phyloP scores from a whole-genome alignment of 2,888 invertebrate species.

The Papilio demoleus region DNA sequence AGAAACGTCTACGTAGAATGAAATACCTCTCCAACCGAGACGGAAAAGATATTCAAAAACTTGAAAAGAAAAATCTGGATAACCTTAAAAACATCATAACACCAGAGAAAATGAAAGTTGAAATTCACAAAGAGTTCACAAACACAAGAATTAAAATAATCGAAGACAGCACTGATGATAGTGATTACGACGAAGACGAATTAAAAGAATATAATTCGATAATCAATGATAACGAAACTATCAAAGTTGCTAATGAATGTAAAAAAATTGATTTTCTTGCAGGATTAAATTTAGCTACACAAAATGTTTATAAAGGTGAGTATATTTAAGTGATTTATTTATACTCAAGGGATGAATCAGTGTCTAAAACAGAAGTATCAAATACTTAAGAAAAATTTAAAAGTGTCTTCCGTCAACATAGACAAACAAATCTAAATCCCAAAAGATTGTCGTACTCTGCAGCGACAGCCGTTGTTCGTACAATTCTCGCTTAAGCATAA shows the following conservation, averaged over 20 bases:
- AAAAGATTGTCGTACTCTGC: no score
- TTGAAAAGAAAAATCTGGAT: slow-evolving; percentile 57
- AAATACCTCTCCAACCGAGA: slow-evolving; percentile 67
- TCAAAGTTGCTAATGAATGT: slow-evolving; percentile 55
- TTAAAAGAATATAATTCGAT: slow-evolving; percentile 78
- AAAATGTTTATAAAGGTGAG: slow-evolving; percentile 84
- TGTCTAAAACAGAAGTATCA: no score
- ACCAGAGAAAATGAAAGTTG: slow-evolving; percentile 68
- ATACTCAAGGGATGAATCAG: no score
- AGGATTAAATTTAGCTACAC: slow-evolving; percentile 85
- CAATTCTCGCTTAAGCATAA: no score
- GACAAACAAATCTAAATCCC: no score
- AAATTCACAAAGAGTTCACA: slow-evolving; percentile 71
- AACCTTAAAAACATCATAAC: slow-evolving; percentile 64
- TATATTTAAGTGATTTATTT: slow-evolving; percentile 19
- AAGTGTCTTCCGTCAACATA: no score
- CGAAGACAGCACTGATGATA: slow-evolving; percentile 72
- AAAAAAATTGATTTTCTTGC: slow-evolving; percentile 85
- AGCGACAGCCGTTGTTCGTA: no score
- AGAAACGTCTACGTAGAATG: slow-evolving; percentile 73
- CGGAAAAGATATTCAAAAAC: slow-evolving; percentile 52
- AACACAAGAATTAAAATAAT: slow-evolving; percentile 60
- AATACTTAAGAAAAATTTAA: no score
- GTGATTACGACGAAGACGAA: slow-evolving; percentile 79
- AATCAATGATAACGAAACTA: slow-evolving; percentile 71